A percentile compares a stretch with the other conserved stretches of the same genome.
phyloP scores from a whole-genome alignment of 2,888 invertebrate species.

The Lasiommata megera region DNA sequence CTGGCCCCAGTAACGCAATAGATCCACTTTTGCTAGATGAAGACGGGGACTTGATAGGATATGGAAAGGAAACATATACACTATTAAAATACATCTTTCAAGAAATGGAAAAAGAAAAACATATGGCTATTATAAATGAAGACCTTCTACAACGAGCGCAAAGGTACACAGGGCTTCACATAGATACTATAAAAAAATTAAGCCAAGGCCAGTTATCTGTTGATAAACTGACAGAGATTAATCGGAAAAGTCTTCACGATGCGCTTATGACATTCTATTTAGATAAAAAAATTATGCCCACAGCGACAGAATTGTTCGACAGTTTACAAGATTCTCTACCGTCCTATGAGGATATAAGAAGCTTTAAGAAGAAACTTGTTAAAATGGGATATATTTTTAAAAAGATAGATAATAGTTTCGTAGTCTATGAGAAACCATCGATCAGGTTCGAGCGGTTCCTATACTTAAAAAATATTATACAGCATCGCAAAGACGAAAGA shows the following conservation, averaged over 20 bases:
- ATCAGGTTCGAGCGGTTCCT: slow-evolving; percentile 19
- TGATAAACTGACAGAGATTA: slow-evolving; percentile 1
- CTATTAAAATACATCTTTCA: slow-evolving; percentile 14
- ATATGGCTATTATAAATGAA: background rate
- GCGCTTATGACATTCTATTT: slow-evolving; percentile 11
- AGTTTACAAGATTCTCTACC: slow-evolving; percentile 11
- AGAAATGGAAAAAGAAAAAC: slow-evolving; percentile 10
- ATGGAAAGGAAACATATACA: slow-evolving; percentile 17
- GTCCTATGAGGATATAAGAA: slow-evolving; percentile 16
- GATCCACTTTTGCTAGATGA: background rate
- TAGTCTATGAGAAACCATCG: slow-evolving; percentile 18
- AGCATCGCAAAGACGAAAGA: slow-evolving; percentile 4
- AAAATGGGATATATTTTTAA: slow-evolving; percentile 26
- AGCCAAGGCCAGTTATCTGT: background rate
- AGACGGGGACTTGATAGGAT: background rate
- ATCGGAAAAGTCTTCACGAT: slow-evolving; percentile 16
- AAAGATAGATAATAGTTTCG: slow-evolving; percentile 5
- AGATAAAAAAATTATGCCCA: slow-evolving; percentile 6
- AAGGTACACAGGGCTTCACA: slow-evolving; percentile 8
- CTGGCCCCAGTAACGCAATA: background rate
- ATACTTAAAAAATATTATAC: slow-evolving; percentile 20
- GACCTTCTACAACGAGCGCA: background rate
- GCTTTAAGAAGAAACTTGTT: slow-evolving; percentile 17
- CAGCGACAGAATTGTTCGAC: slow-evolving; percentile 15
- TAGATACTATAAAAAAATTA: background rate